Conservation (phyloP, 1,140 invertebrate species). For the Aporrectodea caliginosa region DNA sequence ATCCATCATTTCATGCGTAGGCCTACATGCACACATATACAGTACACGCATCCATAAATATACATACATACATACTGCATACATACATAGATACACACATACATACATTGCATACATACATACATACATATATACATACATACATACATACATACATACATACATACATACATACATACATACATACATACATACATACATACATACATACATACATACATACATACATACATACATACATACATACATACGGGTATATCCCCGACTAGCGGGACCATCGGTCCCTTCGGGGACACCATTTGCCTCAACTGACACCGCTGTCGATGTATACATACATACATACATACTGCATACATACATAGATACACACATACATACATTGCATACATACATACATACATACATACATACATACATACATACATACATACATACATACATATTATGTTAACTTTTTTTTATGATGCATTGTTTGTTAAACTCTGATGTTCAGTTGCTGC, state of each 20-base stretch:
- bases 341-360: slow-evolving; percentile 10
- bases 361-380: slow-evolving; percentile 13
- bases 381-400: background rate
- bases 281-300: too few relatives aligned
- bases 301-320: background rate
- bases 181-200: slow-evolving; percentile 11
- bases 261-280: too few relatives aligned
- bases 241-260: background rate
- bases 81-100: background rate
- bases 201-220: background rate
- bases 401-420: background rate
- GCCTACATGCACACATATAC: too few relatives aligned
- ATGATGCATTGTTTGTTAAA: background rate
- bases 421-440: slow-evolving; percentile 13
- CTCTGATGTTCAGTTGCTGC: background rate
- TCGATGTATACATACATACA: background rate
- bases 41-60: background rate
- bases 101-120: slow-evolving; percentile 14
- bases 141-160: slow-evolving; percentile 6
- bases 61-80: background rate
- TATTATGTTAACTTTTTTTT: background rate
- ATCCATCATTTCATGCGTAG: background rate
- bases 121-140: slow-evolving; percentile 21
- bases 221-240: background rate
- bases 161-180: slow-evolving; percentile 14